phyloP scores from a whole-genome alignment of 1,140 invertebrate species.

The Pomacea maculata region DNA sequence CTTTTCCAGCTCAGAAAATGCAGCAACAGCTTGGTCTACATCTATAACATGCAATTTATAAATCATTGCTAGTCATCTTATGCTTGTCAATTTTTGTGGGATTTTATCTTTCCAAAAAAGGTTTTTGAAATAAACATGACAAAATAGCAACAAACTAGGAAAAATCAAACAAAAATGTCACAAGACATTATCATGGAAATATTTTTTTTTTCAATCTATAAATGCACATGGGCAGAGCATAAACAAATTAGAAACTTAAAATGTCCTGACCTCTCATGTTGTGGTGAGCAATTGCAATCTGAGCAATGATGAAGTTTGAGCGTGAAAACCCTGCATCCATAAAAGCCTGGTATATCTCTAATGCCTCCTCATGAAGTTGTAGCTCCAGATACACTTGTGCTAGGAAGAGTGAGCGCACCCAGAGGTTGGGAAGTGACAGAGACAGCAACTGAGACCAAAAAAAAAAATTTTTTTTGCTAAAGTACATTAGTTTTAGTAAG shows the following conservation, averaged over 20 bases:
- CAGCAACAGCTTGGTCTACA: constrained; percentile 86
- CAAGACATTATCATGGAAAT: no score
- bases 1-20: constrained; percentile 83
- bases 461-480: no score
- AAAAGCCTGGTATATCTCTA: constrained; percentile 82
- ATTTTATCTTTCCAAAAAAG: no score
- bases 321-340: constrained; percentile 83
- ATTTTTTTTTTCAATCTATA: not conserved
- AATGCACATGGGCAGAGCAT: not conserved
- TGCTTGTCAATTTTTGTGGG: no score
- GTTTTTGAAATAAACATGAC: no score
- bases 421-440: constrained; percentile 83
- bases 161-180: not conserved
- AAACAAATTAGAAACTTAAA: no score
- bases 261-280: constrained; percentile 81
- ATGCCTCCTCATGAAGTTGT: constrained; percentile 88
- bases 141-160: not conserved
- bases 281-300: constrained; percentile 91
- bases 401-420: constrained; percentile 94
- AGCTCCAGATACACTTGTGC: constrained; percentile 91
- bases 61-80: no score
- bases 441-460: constrained; percentile 70
- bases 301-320: constrained; percentile 89
- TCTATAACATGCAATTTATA: constrained; percentile 69
- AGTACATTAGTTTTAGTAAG: no score